phyloP scores from a whole-genome alignment of 2,797 vertebrate genomes.

The Sandelia bainsii region DNA sequence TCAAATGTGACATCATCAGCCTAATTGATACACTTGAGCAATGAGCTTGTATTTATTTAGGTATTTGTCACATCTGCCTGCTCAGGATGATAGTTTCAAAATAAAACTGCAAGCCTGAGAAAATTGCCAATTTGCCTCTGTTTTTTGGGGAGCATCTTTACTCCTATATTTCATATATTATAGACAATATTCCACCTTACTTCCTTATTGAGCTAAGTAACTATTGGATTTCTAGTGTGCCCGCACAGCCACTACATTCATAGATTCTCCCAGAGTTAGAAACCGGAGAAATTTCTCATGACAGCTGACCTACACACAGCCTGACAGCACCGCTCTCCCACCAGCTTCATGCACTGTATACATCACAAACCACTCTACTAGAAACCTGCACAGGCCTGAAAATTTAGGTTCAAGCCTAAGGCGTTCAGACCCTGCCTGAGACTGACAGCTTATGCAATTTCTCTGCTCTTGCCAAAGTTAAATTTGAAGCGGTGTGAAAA shows the following conservation, averaged over 20 bases:
- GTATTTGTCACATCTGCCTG: too few relatives aligned
- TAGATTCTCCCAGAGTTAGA: constrained; percentile 7
- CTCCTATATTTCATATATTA: neutral
- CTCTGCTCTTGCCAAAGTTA: constrained; percentile 6
- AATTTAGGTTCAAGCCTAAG: constrained; percentile 25
- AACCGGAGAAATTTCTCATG: neutral
- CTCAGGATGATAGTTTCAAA: too few relatives aligned
- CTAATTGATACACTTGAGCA: neutral
- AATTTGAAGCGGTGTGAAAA: constrained; percentile 9
- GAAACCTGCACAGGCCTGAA: constrained; percentile 21
- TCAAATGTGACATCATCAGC: neutral
- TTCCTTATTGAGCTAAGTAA: neutral
- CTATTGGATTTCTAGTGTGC: neutral
- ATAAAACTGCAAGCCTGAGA: too few relatives aligned
- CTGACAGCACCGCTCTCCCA: constrained; percentile 23
- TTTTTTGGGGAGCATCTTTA: too few relatives aligned
- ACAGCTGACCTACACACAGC: constrained; percentile 29
- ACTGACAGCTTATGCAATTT: constrained; percentile 35
- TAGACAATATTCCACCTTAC: neutral
- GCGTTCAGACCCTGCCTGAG: neutral
- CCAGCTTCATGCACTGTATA: constrained; percentile 12
- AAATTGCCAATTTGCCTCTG: too few relatives aligned
- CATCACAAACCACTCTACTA: constrained; percentile 25
- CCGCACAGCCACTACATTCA: neutral
- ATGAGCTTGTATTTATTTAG: neutral